Conservation (phyloP, 1,140 invertebrate genomes). For the Drosophila bipectinata region DNA sequence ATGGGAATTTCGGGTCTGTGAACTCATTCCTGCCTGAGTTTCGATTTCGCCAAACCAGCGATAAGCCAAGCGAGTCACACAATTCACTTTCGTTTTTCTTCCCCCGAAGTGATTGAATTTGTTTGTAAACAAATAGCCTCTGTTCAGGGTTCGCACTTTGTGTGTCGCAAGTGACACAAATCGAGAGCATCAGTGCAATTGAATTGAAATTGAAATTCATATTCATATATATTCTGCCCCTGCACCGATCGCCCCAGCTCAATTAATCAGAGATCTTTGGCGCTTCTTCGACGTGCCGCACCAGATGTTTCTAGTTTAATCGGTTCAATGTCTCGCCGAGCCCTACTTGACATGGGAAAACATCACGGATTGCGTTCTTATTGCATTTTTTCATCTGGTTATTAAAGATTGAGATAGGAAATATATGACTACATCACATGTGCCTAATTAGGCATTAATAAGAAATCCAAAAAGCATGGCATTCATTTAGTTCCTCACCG, state of each 20-base stretch:
- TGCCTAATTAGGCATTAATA: background rate
- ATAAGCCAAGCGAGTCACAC: slow-evolving; percentile 21
- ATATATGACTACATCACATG: slow-evolving; percentile 12
- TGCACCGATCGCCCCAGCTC: slow-evolving; percentile 19
- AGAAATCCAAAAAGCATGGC: no score
- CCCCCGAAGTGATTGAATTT: slow-evolving; percentile 45
- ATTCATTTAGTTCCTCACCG: no score
- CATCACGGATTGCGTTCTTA: slow-evolving; percentile 26
- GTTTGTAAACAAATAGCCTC: slow-evolving; percentile 41
- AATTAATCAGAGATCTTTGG: slow-evolving; percentile 65
- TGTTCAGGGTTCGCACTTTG: slow-evolving; percentile 8
- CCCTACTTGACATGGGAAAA: slow-evolving; percentile 36
- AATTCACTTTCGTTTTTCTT: slow-evolving; percentile 26
- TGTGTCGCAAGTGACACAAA: slow-evolving; percentile 43
- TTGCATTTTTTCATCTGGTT: slow-evolving; percentile 2
- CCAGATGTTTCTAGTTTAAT: slow-evolving; percentile 65
- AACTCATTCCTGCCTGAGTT: slow-evolving; percentile 30
- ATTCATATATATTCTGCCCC: slow-evolving; percentile 26
- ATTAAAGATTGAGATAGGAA: slow-evolving; percentile 43
- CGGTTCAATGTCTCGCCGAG: slow-evolving; percentile 65
- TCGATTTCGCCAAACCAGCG: slow-evolving; percentile 15
- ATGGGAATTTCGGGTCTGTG: slow-evolving; percentile 19
- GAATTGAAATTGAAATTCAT: slow-evolving; percentile 49
- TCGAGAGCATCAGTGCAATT: slow-evolving; percentile 45
- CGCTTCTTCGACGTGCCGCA: slow-evolving; percentile 49